Percentiles rank a stretch among this genome's conserved stretches.
Conservation (phyloP, 2,888 invertebrate species). For the Epirrhoe alternata region DNA sequence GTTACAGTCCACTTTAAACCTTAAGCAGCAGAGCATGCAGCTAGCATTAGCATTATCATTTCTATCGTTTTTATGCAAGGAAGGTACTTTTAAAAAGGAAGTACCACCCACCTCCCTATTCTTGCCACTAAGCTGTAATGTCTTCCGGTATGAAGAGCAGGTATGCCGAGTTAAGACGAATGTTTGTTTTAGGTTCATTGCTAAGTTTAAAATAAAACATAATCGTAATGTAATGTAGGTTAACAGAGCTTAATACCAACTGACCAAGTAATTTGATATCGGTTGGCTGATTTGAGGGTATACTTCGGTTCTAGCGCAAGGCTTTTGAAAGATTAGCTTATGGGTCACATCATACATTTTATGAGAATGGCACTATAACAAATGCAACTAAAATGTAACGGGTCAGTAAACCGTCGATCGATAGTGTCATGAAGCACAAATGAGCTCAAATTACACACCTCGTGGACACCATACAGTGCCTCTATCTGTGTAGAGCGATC, state of each 20-base stretch:
- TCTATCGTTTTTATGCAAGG: constrained; percentile 16
- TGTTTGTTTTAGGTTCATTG: constrained; percentile 12
- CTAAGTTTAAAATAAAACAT: not conserved
- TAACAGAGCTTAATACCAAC: not conserved
- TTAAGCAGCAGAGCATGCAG: constrained; percentile 16
- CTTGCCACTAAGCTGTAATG: constrained; percentile 28
- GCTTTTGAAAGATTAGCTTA: not conserved
- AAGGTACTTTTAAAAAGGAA: constrained; percentile 22
- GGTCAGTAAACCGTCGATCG: constrained; percentile 13
- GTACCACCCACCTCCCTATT: constrained; percentile 26
- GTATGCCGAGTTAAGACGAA: constrained; percentile 7
- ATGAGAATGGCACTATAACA: constrained; percentile 1
- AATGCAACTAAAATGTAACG: constrained; percentile 14
- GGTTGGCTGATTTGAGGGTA: constrained; percentile 7
- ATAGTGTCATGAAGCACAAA: constrained; percentile 18
- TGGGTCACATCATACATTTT: not conserved
- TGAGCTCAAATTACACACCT: constrained; percentile 22
- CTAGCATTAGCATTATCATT: constrained; percentile 18
- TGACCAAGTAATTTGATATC: constrained; percentile 3
- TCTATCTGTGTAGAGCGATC: constrained; percentile 16
- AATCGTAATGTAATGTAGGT: not conserved
- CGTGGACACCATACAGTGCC: constrained; percentile 9
- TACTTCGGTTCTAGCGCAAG: not conserved
- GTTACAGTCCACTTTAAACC: not conserved
- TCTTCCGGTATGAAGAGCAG: constrained; percentile 26